Evolutionary conservation across 2,113 vertebrate genomes (phyloP), one percentile per base, ranked within the genome.

Genomic region (Myiozetetes cayanensis): DNA sequence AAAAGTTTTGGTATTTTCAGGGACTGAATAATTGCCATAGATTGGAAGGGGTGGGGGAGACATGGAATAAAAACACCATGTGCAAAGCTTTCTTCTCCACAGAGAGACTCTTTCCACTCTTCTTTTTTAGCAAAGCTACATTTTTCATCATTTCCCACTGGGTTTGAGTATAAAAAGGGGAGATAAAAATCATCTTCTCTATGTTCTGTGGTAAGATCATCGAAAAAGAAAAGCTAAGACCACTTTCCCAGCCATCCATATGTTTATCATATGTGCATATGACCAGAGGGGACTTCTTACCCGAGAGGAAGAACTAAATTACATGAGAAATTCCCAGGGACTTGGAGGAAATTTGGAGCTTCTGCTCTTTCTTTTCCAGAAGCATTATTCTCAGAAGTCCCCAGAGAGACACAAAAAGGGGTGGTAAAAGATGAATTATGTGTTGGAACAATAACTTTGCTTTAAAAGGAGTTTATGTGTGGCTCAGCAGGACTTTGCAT

Each of bases 141-240:
- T 79, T 55, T 94, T 77, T 49, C 14, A 6, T 70, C 46, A 43
- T 37, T 22, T 83, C 66, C 19, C 46, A 12, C 25, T 73, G 47
- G 75, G 85, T 76, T 14, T 86, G 68, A 86, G 22, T 86, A 83
- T 83, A 67, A 61, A 76, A 82, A 52, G 55, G 20, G 22, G 22
- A 88, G 30, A 88, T 65, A 83, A 96, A 95, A 93, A 66, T 70
- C 70, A 77, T 85, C 70, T 85, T 35, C 19, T 84, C 87, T 67
- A 50, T 77, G 46, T 73, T 85, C 63, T 74, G 27, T 58, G 50
- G 62, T 71, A 96, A 85, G 59, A 89, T 67, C 39, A 79, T 50
- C 59, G 68, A 50, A 91, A 70, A 75, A 80, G 41, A 43, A 67
- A 91, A 72, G 25, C 72, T 67, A 83, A 89, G 18, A 39, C 10